phyloP scores from a whole-genome alignment of 2,888 invertebrate genomes.

The Notodromas monacha region DNA sequence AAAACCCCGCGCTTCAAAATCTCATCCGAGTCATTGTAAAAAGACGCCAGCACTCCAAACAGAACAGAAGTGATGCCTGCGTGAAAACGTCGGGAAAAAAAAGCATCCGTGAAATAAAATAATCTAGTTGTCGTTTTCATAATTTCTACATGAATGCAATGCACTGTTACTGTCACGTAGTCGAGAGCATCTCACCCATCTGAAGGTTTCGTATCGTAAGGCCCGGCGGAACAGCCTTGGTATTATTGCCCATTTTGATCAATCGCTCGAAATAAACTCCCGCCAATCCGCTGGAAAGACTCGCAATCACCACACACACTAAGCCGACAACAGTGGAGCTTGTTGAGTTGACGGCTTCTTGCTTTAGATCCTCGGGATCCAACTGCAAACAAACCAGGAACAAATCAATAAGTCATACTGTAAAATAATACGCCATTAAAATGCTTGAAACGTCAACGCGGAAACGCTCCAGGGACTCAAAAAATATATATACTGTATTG shows the following conservation, averaged over 20 bases:
- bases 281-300: slow-evolving; percentile 21
- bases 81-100: no score
- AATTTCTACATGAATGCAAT: no score
- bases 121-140: no score
- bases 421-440: no score
- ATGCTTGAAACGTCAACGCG: no score
- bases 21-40: slow-evolving; percentile 15
- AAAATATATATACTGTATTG: no score
- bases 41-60: slow-evolving; percentile 16
- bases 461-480: no score
- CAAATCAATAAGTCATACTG: no score
- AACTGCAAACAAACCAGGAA: background rate
- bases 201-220: slow-evolving; percentile 21
- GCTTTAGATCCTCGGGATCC: background rate
- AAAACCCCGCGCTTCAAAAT: slow-evolving; percentile 19
- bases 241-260: slow-evolving; percentile 16
- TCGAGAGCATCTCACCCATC: slow-evolving; percentile 15
- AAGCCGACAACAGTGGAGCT: slow-evolving; percentile 16
- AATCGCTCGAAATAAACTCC: slow-evolving; percentile 23
- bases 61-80: slow-evolving; percentile 18
- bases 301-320: slow-evolving; percentile 18
- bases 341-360: background rate
- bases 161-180: no score
- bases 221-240: slow-evolving; percentile 13
- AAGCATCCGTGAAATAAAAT: no score